Percentiles rank a stretch among this genome's conserved stretches.
Evolutionary conservation across 2,888 invertebrate species (phyloP).

Genomic region (Brachyptera putata): DNA sequence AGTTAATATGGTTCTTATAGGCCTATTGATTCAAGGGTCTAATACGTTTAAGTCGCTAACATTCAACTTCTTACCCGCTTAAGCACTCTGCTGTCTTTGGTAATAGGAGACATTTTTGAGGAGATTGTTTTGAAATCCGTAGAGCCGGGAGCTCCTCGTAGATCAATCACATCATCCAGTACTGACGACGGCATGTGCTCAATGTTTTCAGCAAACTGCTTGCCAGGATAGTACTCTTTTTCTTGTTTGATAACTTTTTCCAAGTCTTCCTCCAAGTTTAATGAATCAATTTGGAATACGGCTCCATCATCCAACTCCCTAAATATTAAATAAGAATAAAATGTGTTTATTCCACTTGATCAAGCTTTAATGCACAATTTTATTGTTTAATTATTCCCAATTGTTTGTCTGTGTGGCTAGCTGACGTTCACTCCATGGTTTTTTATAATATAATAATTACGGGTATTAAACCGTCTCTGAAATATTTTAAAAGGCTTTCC

Average conservation of each 20-base stretch:
- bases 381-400: no score
- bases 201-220: not conserved
- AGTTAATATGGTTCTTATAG: no score
- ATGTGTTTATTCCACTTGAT: no score
- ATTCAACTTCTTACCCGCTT: conserved; percentile 37
- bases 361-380: no score
- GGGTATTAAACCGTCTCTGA: no score
- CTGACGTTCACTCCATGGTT: no score
- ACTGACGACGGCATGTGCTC: not conserved
- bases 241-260: not conserved
- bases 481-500: no score
- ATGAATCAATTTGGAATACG: not conserved
- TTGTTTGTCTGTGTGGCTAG: no score
- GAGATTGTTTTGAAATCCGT: conserved; percentile 53
- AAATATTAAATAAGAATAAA: no score
- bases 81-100: conserved; percentile 47
- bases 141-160: conserved; percentile 1
- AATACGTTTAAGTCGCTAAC: no score
- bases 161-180: not conserved
- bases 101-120: conserved; percentile 51
- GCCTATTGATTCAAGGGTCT: no score
- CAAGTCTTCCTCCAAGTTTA: not conserved
- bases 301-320: not conserved
- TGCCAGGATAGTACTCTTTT: not conserved
- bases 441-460: no score